A percentile compares a stretch with the other conserved stretches of the same genome.
These are phyloP conservation scores for Apistogramma diplotaenia DNA, from an alignment of 2,113 vertebrate species.

Conservation along the genomic window DNA sequence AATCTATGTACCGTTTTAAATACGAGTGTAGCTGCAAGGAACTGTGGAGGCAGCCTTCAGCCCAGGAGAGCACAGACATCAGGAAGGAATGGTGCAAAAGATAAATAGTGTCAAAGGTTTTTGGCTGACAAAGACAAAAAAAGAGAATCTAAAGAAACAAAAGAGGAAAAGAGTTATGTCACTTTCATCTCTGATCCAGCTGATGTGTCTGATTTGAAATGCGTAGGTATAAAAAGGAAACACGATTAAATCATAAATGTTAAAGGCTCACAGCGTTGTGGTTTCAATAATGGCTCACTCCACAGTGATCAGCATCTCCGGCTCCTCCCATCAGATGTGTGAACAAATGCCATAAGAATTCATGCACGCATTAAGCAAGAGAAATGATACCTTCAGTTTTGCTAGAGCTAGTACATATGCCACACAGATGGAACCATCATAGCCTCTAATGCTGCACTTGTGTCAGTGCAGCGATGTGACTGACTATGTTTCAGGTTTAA, in stretches of 20 bases:
- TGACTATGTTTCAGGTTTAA: background rate
- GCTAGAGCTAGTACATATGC: background rate
- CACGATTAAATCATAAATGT: background rate
- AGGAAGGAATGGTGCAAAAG: background rate
- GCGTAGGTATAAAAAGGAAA: background rate
- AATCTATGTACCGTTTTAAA: conserved; percentile 31
- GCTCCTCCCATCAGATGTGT: too few relatives aligned
- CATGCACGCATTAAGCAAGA: background rate
- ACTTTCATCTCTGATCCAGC: background rate
- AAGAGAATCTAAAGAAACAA: background rate
- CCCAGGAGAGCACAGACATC: background rate
- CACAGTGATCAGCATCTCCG: background rate
- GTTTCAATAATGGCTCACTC: background rate
- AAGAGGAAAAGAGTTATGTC: background rate
- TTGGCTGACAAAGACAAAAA: background rate
- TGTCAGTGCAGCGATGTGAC: background rate
- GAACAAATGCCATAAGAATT: too few relatives aligned
- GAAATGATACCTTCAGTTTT: background rate
- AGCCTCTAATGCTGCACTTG: too few relatives aligned
- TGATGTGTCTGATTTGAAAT: background rate
- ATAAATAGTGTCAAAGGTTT: background rate
- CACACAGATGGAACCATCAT: too few relatives aligned
- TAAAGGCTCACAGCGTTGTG: background rate
- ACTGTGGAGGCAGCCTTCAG: background rate
- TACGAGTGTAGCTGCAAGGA: conserved; percentile 2